Percentiles rank a stretch among this genome's conserved stretches.
Evolutionary conservation across 2,797 vertebrate species (phyloP).

Genomic region (Molossus molossus): DNA sequence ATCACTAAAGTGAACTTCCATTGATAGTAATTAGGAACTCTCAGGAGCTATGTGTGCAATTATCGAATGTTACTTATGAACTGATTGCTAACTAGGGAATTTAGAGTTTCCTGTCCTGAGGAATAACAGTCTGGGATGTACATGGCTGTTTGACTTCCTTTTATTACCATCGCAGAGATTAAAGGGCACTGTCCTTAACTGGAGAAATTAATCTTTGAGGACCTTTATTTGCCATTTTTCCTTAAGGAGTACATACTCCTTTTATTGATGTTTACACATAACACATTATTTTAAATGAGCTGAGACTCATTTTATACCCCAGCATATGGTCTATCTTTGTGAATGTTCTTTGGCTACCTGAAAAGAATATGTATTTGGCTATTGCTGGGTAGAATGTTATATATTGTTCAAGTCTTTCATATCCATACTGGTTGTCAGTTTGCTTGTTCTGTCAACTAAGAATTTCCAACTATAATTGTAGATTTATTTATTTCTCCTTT

Average conservation of each 20-base stretch:
- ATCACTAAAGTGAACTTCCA: constrained; percentile 11
- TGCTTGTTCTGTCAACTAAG: constrained; percentile 44
- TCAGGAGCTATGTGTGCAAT: neutral
- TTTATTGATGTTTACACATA: constrained; percentile 33
- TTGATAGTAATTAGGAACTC: neutral
- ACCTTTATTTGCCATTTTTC: constrained; percentile 40
- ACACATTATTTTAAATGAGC: neutral
- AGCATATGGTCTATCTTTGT: constrained; percentile 8
- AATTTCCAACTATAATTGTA: constrained; percentile 40
- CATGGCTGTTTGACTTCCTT: neutral
- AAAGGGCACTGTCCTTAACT: neutral
- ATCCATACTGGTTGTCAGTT: neutral
- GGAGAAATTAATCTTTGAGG: neutral
- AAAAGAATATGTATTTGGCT: constrained; percentile 53
- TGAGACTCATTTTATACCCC: neutral
- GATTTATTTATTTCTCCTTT: constrained; percentile 46
- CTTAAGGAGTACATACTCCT: neutral
- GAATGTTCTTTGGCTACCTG: neutral
- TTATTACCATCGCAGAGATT: neutral
- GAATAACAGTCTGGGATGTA: neutral
- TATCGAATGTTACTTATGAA: neutral
- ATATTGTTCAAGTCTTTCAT: neutral
- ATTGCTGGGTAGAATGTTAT: neutral
- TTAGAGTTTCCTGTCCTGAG: neutral
- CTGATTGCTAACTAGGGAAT: neutral